Percentiles rank a stretch among this genome's conserved stretches.
Conservation (phyloP, 1,140 invertebrate species). For the Bombus soroeensis region DNA sequence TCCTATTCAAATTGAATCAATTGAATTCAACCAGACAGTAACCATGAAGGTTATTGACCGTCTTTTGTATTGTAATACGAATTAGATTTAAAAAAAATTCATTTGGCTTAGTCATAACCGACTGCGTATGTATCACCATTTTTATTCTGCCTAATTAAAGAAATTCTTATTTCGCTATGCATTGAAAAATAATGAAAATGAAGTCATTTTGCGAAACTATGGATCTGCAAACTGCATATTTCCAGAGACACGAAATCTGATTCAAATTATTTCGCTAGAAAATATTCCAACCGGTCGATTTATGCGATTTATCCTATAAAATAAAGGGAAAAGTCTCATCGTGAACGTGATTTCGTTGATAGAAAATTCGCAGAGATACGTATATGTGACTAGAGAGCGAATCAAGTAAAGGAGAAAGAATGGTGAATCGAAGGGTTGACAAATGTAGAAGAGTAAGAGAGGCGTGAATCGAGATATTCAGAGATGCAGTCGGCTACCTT, state of each 20-base stretch:
- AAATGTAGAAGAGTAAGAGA: slow-evolving; percentile 9
- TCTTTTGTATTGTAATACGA: neutral
- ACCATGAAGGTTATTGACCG: neutral
- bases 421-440: neutral
- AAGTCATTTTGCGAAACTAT: neutral
- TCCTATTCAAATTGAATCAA: neutral
- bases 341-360: neutral
- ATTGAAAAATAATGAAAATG: neutral
- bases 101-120: neutral
- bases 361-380: neutral
- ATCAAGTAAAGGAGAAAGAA: neutral
- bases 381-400: neutral
- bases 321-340: too few species aligned
- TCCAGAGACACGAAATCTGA: neutral
- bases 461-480: slow-evolving; percentile 46
- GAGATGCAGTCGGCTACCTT: slow-evolving; percentile 55
- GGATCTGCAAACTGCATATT: neutral
- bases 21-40: neutral
- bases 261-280: neutral
- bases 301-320: neutral
- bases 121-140: too few species aligned
- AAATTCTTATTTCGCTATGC: neutral
- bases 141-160: neutral
- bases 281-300: neutral
- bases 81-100: neutral